These are phyloP conservation scores for Spinus pinus DNA, from an alignment of 2,797 vertebrate species.

Conservation along the genomic window DNA sequence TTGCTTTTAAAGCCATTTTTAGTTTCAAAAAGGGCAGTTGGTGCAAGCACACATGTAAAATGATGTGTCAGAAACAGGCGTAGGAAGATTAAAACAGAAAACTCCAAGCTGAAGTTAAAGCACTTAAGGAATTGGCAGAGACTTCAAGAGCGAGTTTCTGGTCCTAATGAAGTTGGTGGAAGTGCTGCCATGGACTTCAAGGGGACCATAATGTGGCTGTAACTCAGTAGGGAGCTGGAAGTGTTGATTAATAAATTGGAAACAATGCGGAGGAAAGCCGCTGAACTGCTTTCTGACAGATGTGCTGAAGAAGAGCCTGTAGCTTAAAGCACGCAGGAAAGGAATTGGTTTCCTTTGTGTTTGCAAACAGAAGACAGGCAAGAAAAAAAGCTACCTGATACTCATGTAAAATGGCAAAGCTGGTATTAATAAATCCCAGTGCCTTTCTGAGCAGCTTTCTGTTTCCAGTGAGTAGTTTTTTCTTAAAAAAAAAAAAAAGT, in stretches of 20 bases:
- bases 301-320: conserved; percentile 21
- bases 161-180: conserved; percentile 41
- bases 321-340: neutral
- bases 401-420: neutral
- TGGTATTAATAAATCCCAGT: conserved; percentile 31
- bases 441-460: conserved; percentile 32
- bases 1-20: neutral
- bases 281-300: conserved; percentile 30
- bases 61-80: neutral
- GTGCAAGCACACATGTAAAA: conserved; percentile 14
- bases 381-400: neutral
- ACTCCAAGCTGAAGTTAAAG: conserved; percentile 28
- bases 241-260: conserved; percentile 64
- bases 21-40: neutral
- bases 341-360: conserved; percentile 22
- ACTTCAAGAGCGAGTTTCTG: conserved; percentile 45
- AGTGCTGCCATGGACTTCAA: conserved; percentile 54
- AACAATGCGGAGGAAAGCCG: neutral
- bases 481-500: neutral
- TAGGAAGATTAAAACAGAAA: conserved; percentile 30
- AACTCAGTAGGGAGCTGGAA: conserved; percentile 42
- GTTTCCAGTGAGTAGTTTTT: neutral
- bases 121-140: conserved; percentile 53
- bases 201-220: conserved; percentile 45
- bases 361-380: conserved; percentile 15